These are phyloP conservation scores for Lucinisca nassula DNA, from an alignment of 2,888 invertebrate genomes.

Conservation along the genomic window DNA sequence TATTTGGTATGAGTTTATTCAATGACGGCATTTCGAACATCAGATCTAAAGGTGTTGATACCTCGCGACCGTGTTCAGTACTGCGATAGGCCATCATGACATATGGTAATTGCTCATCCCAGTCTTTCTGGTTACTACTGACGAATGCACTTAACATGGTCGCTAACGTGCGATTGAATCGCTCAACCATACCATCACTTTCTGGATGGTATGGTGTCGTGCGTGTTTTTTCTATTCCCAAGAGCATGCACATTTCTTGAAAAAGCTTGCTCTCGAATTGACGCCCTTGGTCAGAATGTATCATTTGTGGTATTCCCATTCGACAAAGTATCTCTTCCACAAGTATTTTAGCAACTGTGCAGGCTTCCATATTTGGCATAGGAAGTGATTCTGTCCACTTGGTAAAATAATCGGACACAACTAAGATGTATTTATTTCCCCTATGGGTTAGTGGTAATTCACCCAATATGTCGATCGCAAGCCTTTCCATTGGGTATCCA, in stretches of 20 bases:
- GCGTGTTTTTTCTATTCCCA: constrained; percentile 20
- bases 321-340: constrained; percentile 49
- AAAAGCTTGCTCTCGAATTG: constrained; percentile 55
- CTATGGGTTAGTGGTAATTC: constrained; percentile 22
- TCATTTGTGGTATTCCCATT: constrained; percentile 39
- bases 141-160: constrained; percentile 57
- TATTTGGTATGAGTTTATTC: too few relatives aligned
- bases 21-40: constrained; percentile 29
- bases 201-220: constrained; percentile 39
- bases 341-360: constrained; percentile 31
- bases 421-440: constrained; percentile 42
- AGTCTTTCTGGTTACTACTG: constrained; percentile 49
- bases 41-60: too few relatives aligned
- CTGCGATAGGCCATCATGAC: constrained; percentile 45
- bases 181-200: constrained; percentile 55
- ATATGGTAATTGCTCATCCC: constrained; percentile 57
- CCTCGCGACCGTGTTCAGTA: constrained; percentile 53
- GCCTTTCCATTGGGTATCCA: not conserved
- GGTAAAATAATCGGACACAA: constrained; percentile 43
- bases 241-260: constrained; percentile 37
- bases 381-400: constrained; percentile 39
- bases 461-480: constrained; percentile 23
- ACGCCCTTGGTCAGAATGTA: constrained; percentile 63
- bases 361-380: constrained; percentile 24
- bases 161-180: constrained; percentile 55